These are phyloP conservation scores for Dolichallabes microphthalmus DNA, from an alignment of 2,113 vertebrate genomes.

Conservation along the genomic window DNA sequence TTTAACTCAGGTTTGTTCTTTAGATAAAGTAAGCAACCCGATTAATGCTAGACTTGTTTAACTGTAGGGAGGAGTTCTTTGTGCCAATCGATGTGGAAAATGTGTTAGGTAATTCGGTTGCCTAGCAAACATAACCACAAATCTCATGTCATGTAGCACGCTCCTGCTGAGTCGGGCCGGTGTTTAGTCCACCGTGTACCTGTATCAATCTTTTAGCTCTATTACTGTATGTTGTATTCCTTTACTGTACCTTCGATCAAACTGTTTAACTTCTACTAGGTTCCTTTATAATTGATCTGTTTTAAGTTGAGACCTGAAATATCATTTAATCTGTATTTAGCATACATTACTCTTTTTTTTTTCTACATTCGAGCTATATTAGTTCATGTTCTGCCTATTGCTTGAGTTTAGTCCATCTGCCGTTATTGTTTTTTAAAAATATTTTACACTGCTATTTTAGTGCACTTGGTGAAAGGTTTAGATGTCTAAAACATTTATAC, in stretches of 20 bases:
- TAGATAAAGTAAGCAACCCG: background rate
- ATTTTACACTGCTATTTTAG: background rate
- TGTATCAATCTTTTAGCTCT: background rate
- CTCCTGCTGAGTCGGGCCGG: background rate
- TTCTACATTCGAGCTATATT: background rate
- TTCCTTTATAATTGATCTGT: background rate
- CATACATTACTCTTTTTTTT: background rate
- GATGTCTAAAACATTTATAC: too few species aligned
- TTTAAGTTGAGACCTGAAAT: background rate
- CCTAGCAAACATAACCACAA: conserved; percentile 45
- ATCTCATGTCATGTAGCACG: conserved; percentile 19
- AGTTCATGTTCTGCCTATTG: background rate
- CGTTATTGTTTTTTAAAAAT: background rate
- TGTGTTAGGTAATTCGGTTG: conserved; percentile 40
- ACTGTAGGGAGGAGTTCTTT: background rate
- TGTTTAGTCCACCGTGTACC: conserved; percentile 12
- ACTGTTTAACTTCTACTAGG: background rate
- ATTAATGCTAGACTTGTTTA: background rate
- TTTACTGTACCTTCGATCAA: background rate
- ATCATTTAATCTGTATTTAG: background rate
- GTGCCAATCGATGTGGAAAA: conserved; percentile 16
- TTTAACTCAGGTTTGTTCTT: background rate
- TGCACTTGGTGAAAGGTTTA: background rate
- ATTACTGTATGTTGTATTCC: background rate
- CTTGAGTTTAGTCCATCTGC: background rate